Base-by-base conservation (phyloP, 2,888 invertebrate genomes). In the Tenthredo livida region DNA sequence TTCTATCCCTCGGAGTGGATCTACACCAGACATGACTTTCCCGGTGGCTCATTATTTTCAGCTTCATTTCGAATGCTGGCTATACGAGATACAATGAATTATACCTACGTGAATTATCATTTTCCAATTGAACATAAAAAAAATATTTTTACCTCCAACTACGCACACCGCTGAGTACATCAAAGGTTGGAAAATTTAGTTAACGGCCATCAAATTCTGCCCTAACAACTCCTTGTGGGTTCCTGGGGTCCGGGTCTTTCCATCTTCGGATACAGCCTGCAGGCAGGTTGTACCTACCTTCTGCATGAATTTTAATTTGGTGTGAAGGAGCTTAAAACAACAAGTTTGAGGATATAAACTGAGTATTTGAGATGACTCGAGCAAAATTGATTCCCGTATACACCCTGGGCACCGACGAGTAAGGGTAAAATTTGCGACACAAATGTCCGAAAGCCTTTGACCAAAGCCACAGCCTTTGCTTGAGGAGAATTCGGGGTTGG, bases 371-470 rank as follows among this genome's bases (percentile, higher is more conserved):
- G 61, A 40, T 40, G 29, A 77, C 21, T 43, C 29, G 9, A 29
- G 6, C 40, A 40, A 58, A 80, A 80, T 80, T 80, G 80, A 80
- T 80, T 73, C 33, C 10, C n/a, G 54, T 54, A 77, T 33, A 77
- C 17, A 77, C 29, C 54, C 29, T 21, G 50, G 47, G 29, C 58
- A 21, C 33, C 58, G 40, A 37, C 37, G 40, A 9, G 37, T 6
- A 15, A 40, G 80, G 80, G 80, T 80, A 61, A 80, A 83, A 83
- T 83, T 83, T 83, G 83, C 83, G 47, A 67, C 43, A 83, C 83
- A 83, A 83, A 83, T 83, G 83, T 67, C 83, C 29, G 67, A 43
- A 67, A 47, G 83, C 83, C 83, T 83, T 83, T 83, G 83, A 83
- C 67, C 83, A 29, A 70, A 83, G 67, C 83, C 83, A 29, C 43